These are phyloP conservation scores for Ormia ochracea DNA, from an alignment of 2,888 invertebrate genomes.

Conservation along the genomic window DNA sequence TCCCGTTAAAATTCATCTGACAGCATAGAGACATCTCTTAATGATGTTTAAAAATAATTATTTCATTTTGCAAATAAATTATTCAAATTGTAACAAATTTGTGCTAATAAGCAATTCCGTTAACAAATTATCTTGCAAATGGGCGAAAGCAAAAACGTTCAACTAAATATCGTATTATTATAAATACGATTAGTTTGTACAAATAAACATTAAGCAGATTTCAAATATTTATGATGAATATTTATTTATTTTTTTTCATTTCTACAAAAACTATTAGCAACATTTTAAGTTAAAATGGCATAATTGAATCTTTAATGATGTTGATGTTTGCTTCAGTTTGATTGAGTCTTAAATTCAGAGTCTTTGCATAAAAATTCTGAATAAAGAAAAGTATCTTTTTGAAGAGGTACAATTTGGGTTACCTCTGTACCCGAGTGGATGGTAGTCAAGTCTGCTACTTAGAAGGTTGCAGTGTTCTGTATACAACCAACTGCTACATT, in stretches of 20 bases:
- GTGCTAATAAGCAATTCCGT: not conserved
- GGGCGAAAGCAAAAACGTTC: not conserved
- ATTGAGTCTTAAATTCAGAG: not conserved
- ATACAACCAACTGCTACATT: no score
- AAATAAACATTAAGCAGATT: slow-evolving; percentile 35
- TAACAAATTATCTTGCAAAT: not conserved
- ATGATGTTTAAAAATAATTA: not conserved
- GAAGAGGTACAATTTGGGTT: not conserved
- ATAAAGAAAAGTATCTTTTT: no score
- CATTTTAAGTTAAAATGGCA: not conserved
- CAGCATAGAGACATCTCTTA: no score
- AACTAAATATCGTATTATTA: not conserved
- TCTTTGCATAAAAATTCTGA: not conserved
- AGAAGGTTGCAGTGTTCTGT: no score
- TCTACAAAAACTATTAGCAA: not conserved
- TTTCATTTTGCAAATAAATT: slow-evolving; percentile 15
- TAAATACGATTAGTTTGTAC: slow-evolving; percentile 29
- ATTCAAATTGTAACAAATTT: slow-evolving; percentile 10
- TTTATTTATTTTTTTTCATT: not conserved
- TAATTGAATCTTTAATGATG: slow-evolving; percentile 34
- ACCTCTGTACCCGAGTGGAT: no score
- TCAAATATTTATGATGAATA: slow-evolving; percentile 29
- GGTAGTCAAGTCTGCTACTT: not conserved
- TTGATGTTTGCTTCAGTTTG: slow-evolving; percentile 8
- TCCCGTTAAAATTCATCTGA: not conserved